These are phyloP conservation scores for Ophion ventricosus DNA, from an alignment of 2,888 invertebrate species.

Conservation along the genomic window DNA sequence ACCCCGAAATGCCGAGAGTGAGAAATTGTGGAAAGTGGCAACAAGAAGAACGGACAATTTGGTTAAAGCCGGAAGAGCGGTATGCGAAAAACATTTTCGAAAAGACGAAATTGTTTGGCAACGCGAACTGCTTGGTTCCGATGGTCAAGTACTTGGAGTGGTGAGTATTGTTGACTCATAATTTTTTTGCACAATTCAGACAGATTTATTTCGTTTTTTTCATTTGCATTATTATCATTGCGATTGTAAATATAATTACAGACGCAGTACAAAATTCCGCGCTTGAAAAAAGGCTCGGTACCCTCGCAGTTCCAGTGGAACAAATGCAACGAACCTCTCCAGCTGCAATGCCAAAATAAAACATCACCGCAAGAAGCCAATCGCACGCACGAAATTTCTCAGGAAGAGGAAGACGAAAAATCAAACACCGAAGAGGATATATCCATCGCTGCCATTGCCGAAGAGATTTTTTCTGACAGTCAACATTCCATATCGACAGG, in stretches of 20 bases:
- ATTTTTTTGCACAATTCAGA: too few relatives aligned
- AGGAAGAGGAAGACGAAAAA: background rate
- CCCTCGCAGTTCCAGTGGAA: constrained; percentile 57
- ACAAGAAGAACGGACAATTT: constrained; percentile 20
- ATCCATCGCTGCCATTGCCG: background rate
- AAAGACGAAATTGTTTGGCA: too few relatives aligned
- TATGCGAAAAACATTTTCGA: too few relatives aligned
- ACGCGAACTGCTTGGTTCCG: too few relatives aligned
- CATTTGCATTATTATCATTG: too few relatives aligned
- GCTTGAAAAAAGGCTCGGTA: constrained; percentile 42
- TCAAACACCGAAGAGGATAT: background rate
- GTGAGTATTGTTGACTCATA: too few relatives aligned
- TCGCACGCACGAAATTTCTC: background rate
- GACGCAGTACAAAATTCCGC: constrained; percentile 48
- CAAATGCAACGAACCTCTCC: constrained; percentile 11
- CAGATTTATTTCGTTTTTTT: too few relatives aligned
- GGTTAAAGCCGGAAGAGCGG: constrained; percentile 17
- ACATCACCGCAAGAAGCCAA: background rate
- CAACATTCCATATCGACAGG: background rate
- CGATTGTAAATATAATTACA: too few relatives aligned
- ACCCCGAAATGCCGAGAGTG: constrained; percentile 28
- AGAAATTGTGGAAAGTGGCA: constrained; percentile 44
- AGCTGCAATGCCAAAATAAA: constrained; percentile 14
- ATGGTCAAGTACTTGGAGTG: too few relatives aligned
- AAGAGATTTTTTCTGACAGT: constrained; percentile 6